phyloP scores from a whole-genome alignment of 1,140 invertebrate genomes.

The Argopecten irradians region DNA sequence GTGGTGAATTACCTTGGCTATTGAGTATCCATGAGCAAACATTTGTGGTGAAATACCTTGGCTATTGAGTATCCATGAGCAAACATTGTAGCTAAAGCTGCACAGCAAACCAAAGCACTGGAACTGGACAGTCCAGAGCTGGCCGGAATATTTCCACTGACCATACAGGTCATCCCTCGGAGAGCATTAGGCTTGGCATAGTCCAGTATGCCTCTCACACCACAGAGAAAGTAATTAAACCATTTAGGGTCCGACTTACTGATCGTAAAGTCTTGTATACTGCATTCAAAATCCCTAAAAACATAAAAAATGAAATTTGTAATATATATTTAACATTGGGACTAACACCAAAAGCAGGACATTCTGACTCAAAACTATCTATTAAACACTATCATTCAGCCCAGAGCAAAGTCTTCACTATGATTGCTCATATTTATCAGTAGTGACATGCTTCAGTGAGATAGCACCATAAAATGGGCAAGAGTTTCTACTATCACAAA shows the following conservation, averaged over 20 bases:
- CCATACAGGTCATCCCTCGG: conserved; percentile 84
- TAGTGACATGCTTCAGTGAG: too few relatives aligned
- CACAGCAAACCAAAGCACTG: conserved; percentile 96
- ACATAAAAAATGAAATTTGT: conserved; percentile 45
- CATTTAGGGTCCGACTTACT: conserved; percentile 83
- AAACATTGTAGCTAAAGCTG: conserved; percentile 88
- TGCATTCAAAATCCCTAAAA: conserved; percentile 71
- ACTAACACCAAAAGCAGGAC: too few relatives aligned
- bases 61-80: conserved; percentile 79
- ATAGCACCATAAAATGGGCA: too few relatives aligned
- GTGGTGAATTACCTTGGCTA: too few relatives aligned
- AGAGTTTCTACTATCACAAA: too few relatives aligned
- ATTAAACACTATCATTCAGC: too few relatives aligned
- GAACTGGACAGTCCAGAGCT: conserved; percentile 97
- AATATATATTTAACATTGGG: too few relatives aligned
- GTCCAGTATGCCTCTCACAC: conserved; percentile 86
- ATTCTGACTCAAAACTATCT: too few relatives aligned
- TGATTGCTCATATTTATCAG: too few relatives aligned
- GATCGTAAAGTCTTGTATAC: conserved; percentile 75
- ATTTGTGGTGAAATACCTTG: conserved; percentile 69
- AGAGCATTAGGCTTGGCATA: conserved; percentile 43
- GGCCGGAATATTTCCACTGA: conserved; percentile 92
- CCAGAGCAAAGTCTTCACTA: too few relatives aligned
- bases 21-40: too few relatives aligned
- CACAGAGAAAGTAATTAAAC: conserved; percentile 97